These are phyloP conservation scores for Eulithis testata DNA, from an alignment of 2,888 invertebrate genomes.

Conservation along the genomic window DNA sequence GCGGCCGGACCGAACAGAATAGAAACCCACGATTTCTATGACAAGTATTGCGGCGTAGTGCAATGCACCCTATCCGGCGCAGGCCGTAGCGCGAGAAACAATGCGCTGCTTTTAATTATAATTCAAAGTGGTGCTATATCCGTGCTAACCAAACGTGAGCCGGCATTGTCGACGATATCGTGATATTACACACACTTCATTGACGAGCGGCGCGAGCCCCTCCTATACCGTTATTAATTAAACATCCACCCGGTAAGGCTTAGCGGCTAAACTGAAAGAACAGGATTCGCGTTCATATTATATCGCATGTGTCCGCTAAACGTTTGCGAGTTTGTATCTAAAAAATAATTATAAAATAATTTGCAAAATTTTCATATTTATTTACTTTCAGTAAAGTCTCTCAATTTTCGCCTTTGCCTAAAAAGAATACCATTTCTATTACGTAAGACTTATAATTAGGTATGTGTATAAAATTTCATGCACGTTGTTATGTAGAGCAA, in stretches of 20 bases:
- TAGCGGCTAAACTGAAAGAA: slow-evolving; percentile 19
- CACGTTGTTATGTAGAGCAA: slow-evolving; percentile 17
- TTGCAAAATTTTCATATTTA: background rate
- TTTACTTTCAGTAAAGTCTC: background rate
- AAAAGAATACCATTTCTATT: slow-evolving; percentile 6
- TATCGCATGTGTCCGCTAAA: slow-evolving; percentile 19
- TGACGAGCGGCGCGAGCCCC: slow-evolving; percentile 46
- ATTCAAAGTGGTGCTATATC: slow-evolving; percentile 81
- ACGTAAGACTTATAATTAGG: slow-evolving; percentile 8
- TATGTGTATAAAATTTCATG: slow-evolving; percentile 26
- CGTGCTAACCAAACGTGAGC: slow-evolving; percentile 75
- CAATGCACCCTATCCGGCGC: slow-evolving; percentile 77
- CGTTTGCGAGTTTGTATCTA: background rate
- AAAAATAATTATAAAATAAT: slow-evolving; percentile 1
- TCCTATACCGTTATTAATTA: slow-evolving; percentile 27
- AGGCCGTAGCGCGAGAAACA: slow-evolving; percentile 70
- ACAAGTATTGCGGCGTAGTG: slow-evolving; percentile 74
- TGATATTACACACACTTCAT: slow-evolving; percentile 52
- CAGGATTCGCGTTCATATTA: slow-evolving; percentile 19
- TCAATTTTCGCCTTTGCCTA: slow-evolving; percentile 8
- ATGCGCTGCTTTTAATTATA: slow-evolving; percentile 72
- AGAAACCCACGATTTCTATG: slow-evolving; percentile 78
- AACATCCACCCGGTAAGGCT: slow-evolving; percentile 26
- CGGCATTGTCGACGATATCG: slow-evolving; percentile 61
- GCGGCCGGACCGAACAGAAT: slow-evolving; percentile 56